phyloP scores from a whole-genome alignment of 2,797 vertebrate species.

The Epinephelus malabaricus region DNA sequence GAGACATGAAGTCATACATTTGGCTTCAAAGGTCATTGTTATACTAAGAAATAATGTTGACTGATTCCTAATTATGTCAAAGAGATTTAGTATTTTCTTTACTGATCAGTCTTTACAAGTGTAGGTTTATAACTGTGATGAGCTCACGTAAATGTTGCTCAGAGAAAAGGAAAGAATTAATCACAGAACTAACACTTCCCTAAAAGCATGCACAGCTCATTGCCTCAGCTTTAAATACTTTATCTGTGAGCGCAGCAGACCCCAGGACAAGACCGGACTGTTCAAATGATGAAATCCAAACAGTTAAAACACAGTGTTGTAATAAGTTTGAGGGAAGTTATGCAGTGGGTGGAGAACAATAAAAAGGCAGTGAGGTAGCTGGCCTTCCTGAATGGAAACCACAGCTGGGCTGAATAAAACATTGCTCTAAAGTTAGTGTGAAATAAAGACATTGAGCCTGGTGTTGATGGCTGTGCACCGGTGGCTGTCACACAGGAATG shows the following conservation, averaged over 20 bases:
- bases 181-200: neutral
- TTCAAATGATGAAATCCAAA: constrained; percentile 33
- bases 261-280: constrained; percentile 3
- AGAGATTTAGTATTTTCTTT: neutral
- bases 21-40: neutral
- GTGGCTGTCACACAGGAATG: constrained; percentile 68
- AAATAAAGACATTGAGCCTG: constrained; percentile 41
- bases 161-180: neutral
- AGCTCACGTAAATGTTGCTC: neutral
- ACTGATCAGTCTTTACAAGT: neutral
- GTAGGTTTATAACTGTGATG: neutral
- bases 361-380: constrained; percentile 38
- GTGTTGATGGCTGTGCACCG: constrained; percentile 31
- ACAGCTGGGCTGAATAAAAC: constrained; percentile 41
- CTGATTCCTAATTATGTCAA: neutral
- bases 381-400: constrained; percentile 38
- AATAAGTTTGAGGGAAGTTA: neutral
- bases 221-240: constrained; percentile 5
- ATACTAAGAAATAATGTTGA: neutral
- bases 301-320: neutral
- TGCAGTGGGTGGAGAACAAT: constrained; percentile 34
- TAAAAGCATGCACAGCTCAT: neutral
- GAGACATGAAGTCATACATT: neutral
- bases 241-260: neutral
- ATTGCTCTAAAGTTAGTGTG: constrained; percentile 32